Evolutionary conservation across 2,888 invertebrate genomes (phyloP), one percentile per base, ranked within the genome.

Genomic region (Melikaiella ostensackeni): DNA sequence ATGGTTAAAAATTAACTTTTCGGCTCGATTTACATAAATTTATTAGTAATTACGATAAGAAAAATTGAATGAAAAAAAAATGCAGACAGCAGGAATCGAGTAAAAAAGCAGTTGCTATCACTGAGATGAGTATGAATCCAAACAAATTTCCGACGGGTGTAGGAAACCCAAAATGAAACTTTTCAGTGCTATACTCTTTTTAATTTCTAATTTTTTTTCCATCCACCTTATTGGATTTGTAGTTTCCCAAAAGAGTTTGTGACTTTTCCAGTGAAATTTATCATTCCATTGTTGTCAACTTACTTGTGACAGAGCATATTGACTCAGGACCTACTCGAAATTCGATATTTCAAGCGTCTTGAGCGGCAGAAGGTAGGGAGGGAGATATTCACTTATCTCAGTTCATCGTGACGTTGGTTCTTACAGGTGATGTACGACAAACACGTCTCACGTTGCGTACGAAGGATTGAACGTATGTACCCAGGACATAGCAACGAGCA

Each of bases 341-440:
- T 74, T 64, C 57, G 74, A 73, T 77, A 63, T 55, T 62, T 30
- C 57, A 57, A 76, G 78, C 73, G 35, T 62, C 75, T 74, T 74
- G 74, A 59, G 63, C 38, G 63, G 64, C 57, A 55, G 59, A 55
- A 55, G 77, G 74, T 74, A 30, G 74, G 61, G 79, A 30, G 74
- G 61, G 78, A 55, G 66, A 62, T 75, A 76, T 77, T 74, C 76
- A 70, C 70, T 81, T 76, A 79, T 81, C 78, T 76, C 57, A 46
- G 63, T 64, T 61, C 77, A 75, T 76, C 74, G 73, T 62, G 55
- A 59, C 46, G 75, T 64, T 78, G 75, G 78, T 74, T 79, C 74
- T 78, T 80, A 70, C 79, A 78, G 79, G 82, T 81, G 80, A 83
- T 79, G 80, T 82, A 80, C 78, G 78, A 80, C 75, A 46, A 79